These are phyloP conservation scores for Corythornis cristatus DNA, from an alignment of 2,113 vertebrate genomes.

Conservation along the genomic window DNA sequence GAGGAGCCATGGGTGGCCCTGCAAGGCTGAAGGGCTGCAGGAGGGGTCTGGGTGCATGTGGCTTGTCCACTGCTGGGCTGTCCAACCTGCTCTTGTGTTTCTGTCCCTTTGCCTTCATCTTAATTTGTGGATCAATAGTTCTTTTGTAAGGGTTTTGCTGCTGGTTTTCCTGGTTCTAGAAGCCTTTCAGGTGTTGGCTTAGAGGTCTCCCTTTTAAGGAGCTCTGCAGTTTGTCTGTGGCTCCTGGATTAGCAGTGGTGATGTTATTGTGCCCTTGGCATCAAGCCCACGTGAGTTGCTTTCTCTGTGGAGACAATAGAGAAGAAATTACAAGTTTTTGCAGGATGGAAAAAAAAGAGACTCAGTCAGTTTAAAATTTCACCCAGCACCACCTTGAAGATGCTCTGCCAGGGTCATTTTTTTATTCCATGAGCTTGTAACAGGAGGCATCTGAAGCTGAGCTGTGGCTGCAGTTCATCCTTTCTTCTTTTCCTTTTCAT, in stretches of 20 bases:
- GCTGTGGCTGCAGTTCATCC: neutral
- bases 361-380: neutral
- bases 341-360: neutral
- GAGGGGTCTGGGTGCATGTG: neutral
- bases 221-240: neutral
- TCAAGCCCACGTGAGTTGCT: neutral
- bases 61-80: fast-evolving
- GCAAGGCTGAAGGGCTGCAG: neutral
- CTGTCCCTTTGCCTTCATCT: neutral
- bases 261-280: neutral
- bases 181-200: neutral
- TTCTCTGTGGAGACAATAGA: neutral
- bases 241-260: neutral
- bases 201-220: neutral
- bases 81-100: neutral
- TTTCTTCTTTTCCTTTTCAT: neutral
- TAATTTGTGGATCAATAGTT: neutral
- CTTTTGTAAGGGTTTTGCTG: neutral
- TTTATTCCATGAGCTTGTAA: neutral
- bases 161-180: neutral
- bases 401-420: neutral
- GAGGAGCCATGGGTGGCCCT: fast-evolving
- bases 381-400: neutral
- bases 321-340: neutral
- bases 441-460: neutral